Evolutionary conservation across 2,113 vertebrate genomes (phyloP).

Genomic region (Etheostoma cragini): DNA sequence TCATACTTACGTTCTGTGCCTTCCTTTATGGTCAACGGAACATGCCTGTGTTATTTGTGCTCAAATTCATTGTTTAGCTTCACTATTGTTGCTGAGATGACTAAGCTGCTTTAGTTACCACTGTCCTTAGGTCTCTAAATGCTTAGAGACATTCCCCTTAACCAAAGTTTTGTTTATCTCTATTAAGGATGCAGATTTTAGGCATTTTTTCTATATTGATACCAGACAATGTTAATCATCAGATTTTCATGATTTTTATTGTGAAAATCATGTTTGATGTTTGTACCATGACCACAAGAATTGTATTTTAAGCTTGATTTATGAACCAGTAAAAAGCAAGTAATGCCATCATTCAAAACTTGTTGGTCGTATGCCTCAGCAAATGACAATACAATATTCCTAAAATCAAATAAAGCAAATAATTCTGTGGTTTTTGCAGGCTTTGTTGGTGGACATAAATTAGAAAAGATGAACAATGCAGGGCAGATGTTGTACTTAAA

Average conservation of each 20-base stretch:
- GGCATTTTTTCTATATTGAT: background rate
- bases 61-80: background rate
- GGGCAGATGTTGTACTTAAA: background rate
- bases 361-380: background rate
- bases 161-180: background rate
- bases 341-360: background rate
- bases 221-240: background rate
- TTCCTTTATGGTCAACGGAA: slow-evolving; percentile 23
- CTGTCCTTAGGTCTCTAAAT: background rate
- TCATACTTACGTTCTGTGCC: background rate
- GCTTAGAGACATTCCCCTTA: background rate
- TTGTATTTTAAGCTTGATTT: background rate
- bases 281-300: background rate
- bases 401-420: background rate
- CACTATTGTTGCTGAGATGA: slow-evolving; percentile 11
- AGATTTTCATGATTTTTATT: background rate
- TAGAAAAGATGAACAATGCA: background rate
- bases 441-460: background rate
- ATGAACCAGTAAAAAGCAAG: background rate
- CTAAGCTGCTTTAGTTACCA: background rate
- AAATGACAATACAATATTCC: background rate
- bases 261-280: background rate
- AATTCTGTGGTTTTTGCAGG: background rate
- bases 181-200: background rate
- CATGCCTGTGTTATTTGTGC: slow-evolving; percentile 22